Evolutionary conservation across 2,113 vertebrate species (phyloP), one percentile per base, ranked within the genome.

Genomic region (Ceyx cyanopectus): DNA sequence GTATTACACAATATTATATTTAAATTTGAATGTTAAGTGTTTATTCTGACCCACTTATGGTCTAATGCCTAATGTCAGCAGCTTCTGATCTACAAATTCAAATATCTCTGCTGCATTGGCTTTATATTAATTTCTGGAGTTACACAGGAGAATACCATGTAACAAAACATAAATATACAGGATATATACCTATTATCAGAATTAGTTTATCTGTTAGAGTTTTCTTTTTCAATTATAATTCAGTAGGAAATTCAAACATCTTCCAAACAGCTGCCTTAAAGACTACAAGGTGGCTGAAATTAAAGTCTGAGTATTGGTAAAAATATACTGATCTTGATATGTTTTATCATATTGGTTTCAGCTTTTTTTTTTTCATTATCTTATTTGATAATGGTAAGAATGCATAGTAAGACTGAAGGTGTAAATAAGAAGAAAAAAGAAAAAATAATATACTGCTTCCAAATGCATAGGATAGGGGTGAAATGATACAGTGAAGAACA

Each of bases 31-130:
- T 80, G 50, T 91, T 97, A 93, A 93, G 91, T 91, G 89, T 94
- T 97, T 97, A 90, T 93, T 97, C 83, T 95, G 92, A 95, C 74
- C 68, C 82, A 94, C 23, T 95, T 95, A 88, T 14, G 66, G 73
- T 90, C 81, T 92, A 93, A 74, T 90, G 41, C 86, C 90, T 85
- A 67, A 65, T 40, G 87, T 95, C 94, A 96, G 76, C 87, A 87
- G 84, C 84, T 92, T 87, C 66, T 83, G 57, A 48, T 82, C 43
- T 94, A 62, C 70, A 63, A 51, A 93, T 90, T 85, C 60, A 89
- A 92, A 57, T 81, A 12, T 32, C 30, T 94, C 81, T 81, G 12
- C 63, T 87, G n/a, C 24, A 0, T 86, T 76, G 24, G 14, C 29
- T 82, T 93, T 57, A 12, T 77, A n/a, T 78, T 83, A 69, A 63